Evolutionary conservation across 2,888 invertebrate genomes (phyloP), one percentile per base, ranked within the genome.

Genomic region (Bruchidius siliquastri): DNA sequence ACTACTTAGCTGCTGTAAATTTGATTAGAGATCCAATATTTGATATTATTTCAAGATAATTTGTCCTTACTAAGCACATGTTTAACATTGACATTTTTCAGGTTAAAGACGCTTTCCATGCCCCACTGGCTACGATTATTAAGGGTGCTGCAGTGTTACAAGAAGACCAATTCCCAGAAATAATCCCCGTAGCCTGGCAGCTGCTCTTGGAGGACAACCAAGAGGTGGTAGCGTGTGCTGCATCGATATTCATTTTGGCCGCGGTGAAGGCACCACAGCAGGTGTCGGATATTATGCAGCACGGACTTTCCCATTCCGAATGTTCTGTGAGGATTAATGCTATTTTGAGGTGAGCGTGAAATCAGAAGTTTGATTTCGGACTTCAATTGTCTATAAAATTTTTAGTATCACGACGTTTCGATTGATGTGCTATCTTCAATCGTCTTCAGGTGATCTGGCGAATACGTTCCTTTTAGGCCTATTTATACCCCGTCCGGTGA

Each of bases 111-210:
- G 91, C 96, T 0, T 97, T 97, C 82, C 98, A 99, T 85, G 92
- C 94, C 21, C 95, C 97, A 0, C 88, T 98, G 70, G 94, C 96
- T 0, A 91, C 93, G 0, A 87, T 98, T 72, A 90, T 97, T 10
- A 98, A 98, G 87, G 95, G 96, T 0, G 96, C 96, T 0, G 94
- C 95, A 0, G 93, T 97, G 2, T 90, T 99, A 85, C 90, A 92
- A 0, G 97, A 97, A 82, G 97, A 96, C 70, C 89, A 95, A 80
- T 96, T 97, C 81, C 89, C 92, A 1, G 96, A 97, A 80, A 92
- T 97, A 67, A 90, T 98, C 75, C 95, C 96, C 0, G 94, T 97
- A 0, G 96, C 97, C 0, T 99, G 99, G 99, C 96, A 98, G 83
- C 88, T 99, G 21, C 88, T 99, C 4, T 86, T 99, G 68, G 98